These are phyloP conservation scores for Columbina picui DNA, from an alignment of 2,113 vertebrate genomes.

Conservation along the genomic window DNA sequence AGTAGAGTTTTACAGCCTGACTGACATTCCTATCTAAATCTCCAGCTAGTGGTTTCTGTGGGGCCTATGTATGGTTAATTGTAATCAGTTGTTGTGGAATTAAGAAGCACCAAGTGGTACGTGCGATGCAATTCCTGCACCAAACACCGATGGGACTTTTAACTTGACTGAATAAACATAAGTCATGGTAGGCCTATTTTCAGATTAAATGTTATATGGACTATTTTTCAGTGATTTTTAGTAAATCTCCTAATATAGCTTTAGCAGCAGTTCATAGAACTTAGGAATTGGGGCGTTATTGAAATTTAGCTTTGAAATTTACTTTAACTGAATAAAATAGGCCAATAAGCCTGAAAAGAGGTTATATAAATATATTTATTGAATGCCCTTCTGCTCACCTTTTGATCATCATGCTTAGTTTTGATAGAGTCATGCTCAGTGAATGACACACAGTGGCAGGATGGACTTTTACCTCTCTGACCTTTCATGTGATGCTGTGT, in stretches of 20 bases:
- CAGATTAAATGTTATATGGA: background rate
- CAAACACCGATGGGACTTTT: background rate
- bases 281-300: background rate
- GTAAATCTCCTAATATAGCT: background rate
- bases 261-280: background rate
- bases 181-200: background rate
- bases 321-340: constrained; percentile 12
- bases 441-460: background rate
- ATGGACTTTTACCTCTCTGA: background rate
- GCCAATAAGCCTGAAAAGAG: background rate
- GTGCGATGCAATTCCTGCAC: background rate
- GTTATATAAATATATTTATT: background rate
- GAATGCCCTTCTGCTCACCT: background rate
- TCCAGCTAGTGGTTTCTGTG: background rate
- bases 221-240: background rate
- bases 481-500: background rate
- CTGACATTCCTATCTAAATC: background rate
- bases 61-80: background rate
- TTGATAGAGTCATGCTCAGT: background rate
- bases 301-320: constrained; percentile 24
- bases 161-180: background rate
- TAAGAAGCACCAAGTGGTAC: background rate
- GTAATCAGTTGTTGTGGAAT: background rate
- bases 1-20: background rate
- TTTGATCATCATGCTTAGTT: background rate